These are phyloP conservation scores for Oenanthe oenanthe DNA, from an alignment of 2,113 vertebrate species.

Conservation along the genomic window DNA sequence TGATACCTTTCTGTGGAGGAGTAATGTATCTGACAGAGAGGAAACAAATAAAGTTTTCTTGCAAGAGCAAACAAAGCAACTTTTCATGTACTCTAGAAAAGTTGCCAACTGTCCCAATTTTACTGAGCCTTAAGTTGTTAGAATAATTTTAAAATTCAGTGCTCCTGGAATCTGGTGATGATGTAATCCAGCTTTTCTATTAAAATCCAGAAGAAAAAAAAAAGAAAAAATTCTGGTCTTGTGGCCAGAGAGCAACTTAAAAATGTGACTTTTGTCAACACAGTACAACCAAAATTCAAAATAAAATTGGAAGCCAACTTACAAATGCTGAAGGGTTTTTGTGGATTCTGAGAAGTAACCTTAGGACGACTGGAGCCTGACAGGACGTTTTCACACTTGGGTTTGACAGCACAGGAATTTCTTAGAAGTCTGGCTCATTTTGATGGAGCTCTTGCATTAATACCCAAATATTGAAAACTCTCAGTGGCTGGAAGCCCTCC, in stretches of 20 bases:
- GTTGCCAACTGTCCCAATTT: background rate
- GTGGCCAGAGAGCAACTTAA: background rate
- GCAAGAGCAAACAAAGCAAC: background rate
- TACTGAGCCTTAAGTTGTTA: background rate
- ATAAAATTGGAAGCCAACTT: background rate
- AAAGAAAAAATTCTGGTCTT: background rate
- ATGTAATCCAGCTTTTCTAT: background rate
- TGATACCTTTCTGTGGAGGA: background rate
- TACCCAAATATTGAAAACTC: background rate
- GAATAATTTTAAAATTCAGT: background rate
- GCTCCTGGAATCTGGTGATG: background rate
- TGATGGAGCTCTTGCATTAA: background rate
- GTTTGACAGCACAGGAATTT: background rate
- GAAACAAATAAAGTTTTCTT: background rate
- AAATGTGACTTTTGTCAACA: background rate
- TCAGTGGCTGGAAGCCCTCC: background rate
- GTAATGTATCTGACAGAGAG: background rate
- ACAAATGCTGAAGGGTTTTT: background rate
- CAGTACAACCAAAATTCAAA: background rate
- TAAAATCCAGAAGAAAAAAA: background rate
- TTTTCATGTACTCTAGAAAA: background rate
- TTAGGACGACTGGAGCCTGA: background rate
- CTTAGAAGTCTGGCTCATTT: background rate
- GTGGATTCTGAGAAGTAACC: background rate
- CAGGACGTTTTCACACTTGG: background rate